These are phyloP conservation scores for Pterobdella sp. DNA, from an alignment of 2,888 invertebrate species.

Conservation along the genomic window DNA sequence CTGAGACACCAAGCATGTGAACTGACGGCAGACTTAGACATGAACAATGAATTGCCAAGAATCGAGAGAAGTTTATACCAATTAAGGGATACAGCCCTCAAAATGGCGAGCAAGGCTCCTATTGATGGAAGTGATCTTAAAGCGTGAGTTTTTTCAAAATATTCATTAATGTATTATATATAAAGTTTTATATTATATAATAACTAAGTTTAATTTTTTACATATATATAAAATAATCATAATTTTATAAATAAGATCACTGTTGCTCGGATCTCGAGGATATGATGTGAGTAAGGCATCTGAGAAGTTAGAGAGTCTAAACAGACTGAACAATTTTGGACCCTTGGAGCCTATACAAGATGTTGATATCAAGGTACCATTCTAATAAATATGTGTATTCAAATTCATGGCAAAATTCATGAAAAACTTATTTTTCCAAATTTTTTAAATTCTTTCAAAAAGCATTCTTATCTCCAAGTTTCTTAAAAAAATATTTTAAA, in stretches of 20 bases:
- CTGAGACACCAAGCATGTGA: conserved; percentile 84
- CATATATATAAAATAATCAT: background rate
- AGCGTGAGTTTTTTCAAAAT: conserved; percentile 62
- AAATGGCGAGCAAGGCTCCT: conserved; percentile 73
- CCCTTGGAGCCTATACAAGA: conserved; percentile 82
- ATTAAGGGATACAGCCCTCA: conserved; percentile 70
- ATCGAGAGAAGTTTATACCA: conserved; percentile 83
- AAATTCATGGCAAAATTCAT: no score
- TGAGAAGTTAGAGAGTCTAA: conserved; percentile 75
- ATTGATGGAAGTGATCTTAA: conserved; percentile 75
- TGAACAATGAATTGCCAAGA: conserved; percentile 59
- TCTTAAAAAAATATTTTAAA: background rate
- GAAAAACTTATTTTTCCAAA: no score
- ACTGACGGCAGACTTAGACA: conserved; percentile 76
- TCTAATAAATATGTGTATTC: conserved; percentile 12
- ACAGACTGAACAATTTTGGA: conserved; percentile 59
- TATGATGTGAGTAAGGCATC: conserved; percentile 87
- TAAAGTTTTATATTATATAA: background rate
- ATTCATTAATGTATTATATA: background rate
- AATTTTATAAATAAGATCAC: conserved; percentile 59
- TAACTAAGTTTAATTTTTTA: background rate
- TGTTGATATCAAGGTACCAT: conserved; percentile 68
- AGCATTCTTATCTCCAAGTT: background rate
- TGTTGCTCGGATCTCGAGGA: conserved; percentile 80
- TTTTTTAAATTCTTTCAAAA: no score